Percentiles rank a stretch among this genome's conserved stretches.
Conservation (phyloP, 1,140 invertebrate species). For the Andricus grossulariae region DNA sequence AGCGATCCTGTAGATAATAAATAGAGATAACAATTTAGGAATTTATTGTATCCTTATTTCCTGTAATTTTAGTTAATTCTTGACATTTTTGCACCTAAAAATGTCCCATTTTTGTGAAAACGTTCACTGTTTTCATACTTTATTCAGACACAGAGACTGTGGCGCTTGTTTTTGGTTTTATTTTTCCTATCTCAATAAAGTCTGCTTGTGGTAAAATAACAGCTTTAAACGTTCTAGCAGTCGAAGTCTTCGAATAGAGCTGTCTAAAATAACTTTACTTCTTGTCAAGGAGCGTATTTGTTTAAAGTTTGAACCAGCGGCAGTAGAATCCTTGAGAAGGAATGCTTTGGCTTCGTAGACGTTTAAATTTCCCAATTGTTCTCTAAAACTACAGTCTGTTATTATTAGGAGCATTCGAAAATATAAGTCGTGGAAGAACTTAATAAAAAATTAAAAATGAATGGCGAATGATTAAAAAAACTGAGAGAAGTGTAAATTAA, state of each 20-base stretch:
- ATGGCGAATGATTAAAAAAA: too few species aligned
- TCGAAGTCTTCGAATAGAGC: slow-evolving; percentile 22
- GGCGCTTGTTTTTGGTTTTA: background rate
- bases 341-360: background rate
- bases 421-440: too few species aligned
- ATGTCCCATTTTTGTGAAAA: background rate
- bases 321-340: slow-evolving; percentile 8
- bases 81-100: too few species aligned
- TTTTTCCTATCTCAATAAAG: background rate
- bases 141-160: background rate
- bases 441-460: too few species aligned
- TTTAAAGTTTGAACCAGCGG: slow-evolving; percentile 23
- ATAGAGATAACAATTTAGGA: too few species aligned
- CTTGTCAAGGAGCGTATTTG: slow-evolving; percentile 24
- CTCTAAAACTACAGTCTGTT: background rate
- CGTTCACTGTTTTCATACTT: background rate
- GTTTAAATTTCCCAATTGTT: background rate
- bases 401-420: background rate
- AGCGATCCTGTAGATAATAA: too few species aligned
- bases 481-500: too few species aligned
- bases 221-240: slow-evolving; percentile 20
- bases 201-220: slow-evolving; percentile 9
- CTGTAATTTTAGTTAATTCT: too few species aligned
- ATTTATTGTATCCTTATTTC: too few species aligned
- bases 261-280: slow-evolving; percentile 21